Base-by-base conservation (phyloP, 2,797 vertebrate genomes). In the Characodon lateralis region DNA sequence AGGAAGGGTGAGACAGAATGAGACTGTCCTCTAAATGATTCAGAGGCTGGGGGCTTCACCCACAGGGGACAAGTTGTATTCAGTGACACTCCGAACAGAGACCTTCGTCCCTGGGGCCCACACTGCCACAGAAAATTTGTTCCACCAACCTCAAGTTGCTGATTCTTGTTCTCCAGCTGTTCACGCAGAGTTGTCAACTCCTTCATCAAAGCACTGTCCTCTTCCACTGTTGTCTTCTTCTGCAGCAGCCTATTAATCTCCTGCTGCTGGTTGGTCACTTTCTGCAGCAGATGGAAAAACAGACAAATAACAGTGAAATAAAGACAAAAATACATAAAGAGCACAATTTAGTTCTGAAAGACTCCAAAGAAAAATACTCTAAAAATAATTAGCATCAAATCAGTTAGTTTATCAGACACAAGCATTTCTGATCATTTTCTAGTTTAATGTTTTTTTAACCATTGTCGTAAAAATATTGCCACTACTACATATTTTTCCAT, bases 121-220 rank as follows among this genome's bases (percentile, higher is more conserved):
- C 81, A 90, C 50, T 79, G 77, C 78, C 85, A 84, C 70, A 69
- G 83, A 79, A 85, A 79, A 93, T 87, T 50, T 88, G 84, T 88
- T 78, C 91, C 84, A 92, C 93, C 88, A 95, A 98, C 98, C 97
- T 98, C 94, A 92, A 97, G 91, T 95, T 97, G 96, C 87, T 95
- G 94, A 91, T 92, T 96, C 93, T 95, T 96, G 93, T 96, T 95
- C 94, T 93, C 94, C 93, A 97, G 95, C 94, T 96, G 95, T 90
- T 95, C 91, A 83, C 93, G 95, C 89, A 98, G 95, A 88, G 91
- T 91, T 91, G 92, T 73, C 83, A 97, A 90, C 92, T 98, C 96
- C 88, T 94, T 97, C 94, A 97, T 95, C 91, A 85, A 48, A 73
- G 71, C 73, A 74, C 94, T 95, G 93, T 97, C 95, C 82, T 96